phyloP scores from a whole-genome alignment of 1,140 invertebrate genomes.

The Maconellicoccus hirsutus region DNA sequence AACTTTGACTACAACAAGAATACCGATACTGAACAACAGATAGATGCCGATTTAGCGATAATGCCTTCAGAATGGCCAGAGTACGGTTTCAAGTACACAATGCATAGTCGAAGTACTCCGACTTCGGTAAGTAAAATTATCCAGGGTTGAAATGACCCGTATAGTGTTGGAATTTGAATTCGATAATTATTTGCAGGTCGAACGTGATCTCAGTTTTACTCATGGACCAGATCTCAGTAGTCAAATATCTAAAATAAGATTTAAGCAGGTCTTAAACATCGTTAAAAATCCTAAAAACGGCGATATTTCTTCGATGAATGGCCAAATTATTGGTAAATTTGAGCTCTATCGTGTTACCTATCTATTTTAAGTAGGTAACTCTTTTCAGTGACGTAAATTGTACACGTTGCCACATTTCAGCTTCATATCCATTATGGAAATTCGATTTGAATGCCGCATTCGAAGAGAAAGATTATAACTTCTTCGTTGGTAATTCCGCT shows the following conservation, averaged over 20 bases:
- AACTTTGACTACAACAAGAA: background rate
- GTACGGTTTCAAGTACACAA: constrained; percentile 1
- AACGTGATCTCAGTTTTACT: background rate
- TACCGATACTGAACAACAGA: background rate
- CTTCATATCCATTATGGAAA: constrained; percentile 10
- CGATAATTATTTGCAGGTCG: background rate
- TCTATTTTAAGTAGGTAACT: too few species aligned
- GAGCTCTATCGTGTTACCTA: too few species aligned
- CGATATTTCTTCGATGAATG: background rate
- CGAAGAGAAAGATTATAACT: background rate
- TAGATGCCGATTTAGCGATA: background rate
- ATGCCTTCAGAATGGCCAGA: background rate
- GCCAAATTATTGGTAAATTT: background rate
- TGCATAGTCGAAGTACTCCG: background rate
- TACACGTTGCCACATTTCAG: background rate
- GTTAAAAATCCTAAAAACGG: background rate
- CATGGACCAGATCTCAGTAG: background rate
- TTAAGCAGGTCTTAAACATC: background rate
- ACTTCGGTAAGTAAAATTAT: background rate
- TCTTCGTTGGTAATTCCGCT: background rate
- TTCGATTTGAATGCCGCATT: background rate
- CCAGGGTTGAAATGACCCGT: background rate
- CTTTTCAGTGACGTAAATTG: too few species aligned
- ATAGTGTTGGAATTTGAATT: background rate
- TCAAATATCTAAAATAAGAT: background rate